Conservation (phyloP, 2,797 vertebrate genomes). For the Dendrocincla tyrannina region DNA sequence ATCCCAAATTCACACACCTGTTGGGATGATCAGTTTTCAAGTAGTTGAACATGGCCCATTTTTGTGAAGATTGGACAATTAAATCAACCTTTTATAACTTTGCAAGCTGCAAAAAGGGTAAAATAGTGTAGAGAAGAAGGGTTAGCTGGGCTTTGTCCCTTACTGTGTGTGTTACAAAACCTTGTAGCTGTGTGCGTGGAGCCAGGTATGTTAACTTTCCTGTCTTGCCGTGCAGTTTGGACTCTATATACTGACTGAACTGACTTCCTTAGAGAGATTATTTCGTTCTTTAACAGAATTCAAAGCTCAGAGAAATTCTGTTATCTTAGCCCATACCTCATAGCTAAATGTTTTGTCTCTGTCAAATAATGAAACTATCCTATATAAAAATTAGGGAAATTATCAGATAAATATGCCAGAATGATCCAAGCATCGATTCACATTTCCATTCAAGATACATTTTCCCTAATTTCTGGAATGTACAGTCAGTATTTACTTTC, state of each 20-base stretch:
- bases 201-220: neutral
- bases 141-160: neutral
- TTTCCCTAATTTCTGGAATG: neutral
- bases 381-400: neutral
- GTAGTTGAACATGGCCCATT: neutral
- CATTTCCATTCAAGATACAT: neutral
- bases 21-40: neutral
- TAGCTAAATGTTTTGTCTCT: neutral
- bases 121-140: neutral
- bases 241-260: neutral
- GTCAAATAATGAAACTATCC: neutral
- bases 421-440: accelerated
- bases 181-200: neutral
- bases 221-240: neutral
- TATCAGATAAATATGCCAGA: neutral
- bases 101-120: neutral
- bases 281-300: neutral
- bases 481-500: neutral
- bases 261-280: neutral
- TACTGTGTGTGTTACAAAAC: neutral
- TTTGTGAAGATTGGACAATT: neutral
- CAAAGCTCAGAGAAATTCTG: neutral
- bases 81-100: neutral
- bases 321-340: neutral
- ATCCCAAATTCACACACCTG: accelerated